Conservation (phyloP, 2,113 vertebrate species). For the Campylomormyrus numenius region DNA sequence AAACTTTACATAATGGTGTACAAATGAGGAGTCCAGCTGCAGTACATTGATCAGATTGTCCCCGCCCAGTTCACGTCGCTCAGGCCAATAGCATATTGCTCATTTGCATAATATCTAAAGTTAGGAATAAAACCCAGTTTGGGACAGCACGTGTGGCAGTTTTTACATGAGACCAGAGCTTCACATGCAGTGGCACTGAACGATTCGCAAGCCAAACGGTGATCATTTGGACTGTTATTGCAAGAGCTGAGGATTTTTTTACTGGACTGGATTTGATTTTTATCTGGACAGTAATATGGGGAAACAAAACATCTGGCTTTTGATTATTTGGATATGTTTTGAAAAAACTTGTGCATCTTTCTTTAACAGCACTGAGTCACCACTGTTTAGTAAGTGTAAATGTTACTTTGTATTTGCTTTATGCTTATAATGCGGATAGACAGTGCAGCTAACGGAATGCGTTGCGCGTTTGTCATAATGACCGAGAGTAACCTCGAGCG, state of each 20-base stretch:
- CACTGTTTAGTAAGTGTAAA: constrained; percentile 52
- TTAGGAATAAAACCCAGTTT: constrained; percentile 53
- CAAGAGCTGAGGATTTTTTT: neutral
- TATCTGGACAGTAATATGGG: constrained; percentile 55
- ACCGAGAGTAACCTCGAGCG: constrained; percentile 14
- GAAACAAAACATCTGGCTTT: constrained; percentile 43
- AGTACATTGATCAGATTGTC: constrained; percentile 26
- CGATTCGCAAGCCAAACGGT: neutral
- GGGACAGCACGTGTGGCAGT: constrained; percentile 47
- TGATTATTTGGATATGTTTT: constrained; percentile 58
- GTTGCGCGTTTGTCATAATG: neutral
- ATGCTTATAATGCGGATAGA: neutral
- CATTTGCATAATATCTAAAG: constrained; percentile 54
- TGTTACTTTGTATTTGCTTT: neutral
- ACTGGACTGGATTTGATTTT: neutral
- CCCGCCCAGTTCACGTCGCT: constrained; percentile 36
- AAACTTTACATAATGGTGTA: neutral
- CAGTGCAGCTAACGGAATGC: neutral
- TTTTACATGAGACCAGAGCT: constrained; percentile 36
- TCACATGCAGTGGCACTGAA: neutral
- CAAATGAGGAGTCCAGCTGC: neutral
- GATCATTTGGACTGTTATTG: constrained; percentile 31
- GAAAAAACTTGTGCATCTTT: constrained; percentile 43
- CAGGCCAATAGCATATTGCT: constrained; percentile 48
- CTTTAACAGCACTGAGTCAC: constrained; percentile 42